A percentile compares a stretch with the other conserved stretches of the same genome.
Evolutionary conservation across 2,888 invertebrate genomes (phyloP).

Genomic region (Protodeltote pygarga): DNA sequence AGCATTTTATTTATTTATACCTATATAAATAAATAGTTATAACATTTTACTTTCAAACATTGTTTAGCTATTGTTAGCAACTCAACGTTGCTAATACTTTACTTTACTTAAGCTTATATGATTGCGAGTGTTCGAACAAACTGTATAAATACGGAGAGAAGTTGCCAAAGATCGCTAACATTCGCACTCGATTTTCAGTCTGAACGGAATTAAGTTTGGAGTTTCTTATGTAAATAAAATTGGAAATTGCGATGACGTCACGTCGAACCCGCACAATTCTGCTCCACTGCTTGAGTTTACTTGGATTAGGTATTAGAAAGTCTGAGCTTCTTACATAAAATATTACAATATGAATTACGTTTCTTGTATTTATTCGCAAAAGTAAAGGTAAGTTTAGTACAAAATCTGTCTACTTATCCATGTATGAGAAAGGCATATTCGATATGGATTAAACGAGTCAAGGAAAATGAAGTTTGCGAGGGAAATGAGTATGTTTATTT

Average conservation of each 20-base stretch:
- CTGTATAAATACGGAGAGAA: constrained; percentile 23
- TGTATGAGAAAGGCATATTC: constrained; percentile 40
- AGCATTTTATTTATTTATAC: constrained; percentile 11
- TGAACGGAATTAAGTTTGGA: constrained; percentile 38
- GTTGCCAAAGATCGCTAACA: constrained; percentile 31
- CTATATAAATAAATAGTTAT: constrained; percentile 16
- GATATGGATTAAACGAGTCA: constrained; percentile 60
- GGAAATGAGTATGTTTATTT: constrained; percentile 51
- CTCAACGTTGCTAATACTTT: too few relatives aligned
- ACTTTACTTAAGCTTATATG: constrained; percentile 27
- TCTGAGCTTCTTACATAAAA: constrained; percentile 12
- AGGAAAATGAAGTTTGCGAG: constrained; percentile 58
- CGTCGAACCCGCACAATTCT: constrained; percentile 27
- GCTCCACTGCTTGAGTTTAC: constrained; percentile 10
- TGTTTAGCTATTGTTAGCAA: too few relatives aligned
- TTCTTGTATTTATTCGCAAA: constrained; percentile 8
- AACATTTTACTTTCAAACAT: constrained; percentile 20
- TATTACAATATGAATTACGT: constrained; percentile 13
- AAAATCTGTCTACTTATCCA: constrained; percentile 21
- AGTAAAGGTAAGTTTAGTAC: constrained; percentile 2
- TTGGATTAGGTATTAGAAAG: constrained; percentile 13
- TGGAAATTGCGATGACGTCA: constrained; percentile 39
- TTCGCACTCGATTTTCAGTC: constrained; percentile 41
- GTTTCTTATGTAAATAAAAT: constrained; percentile 47
- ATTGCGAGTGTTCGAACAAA: constrained; percentile 32